Evolutionary conservation across 2,888 invertebrate genomes (phyloP).

Genomic region (Emmelina monodactyla): DNA sequence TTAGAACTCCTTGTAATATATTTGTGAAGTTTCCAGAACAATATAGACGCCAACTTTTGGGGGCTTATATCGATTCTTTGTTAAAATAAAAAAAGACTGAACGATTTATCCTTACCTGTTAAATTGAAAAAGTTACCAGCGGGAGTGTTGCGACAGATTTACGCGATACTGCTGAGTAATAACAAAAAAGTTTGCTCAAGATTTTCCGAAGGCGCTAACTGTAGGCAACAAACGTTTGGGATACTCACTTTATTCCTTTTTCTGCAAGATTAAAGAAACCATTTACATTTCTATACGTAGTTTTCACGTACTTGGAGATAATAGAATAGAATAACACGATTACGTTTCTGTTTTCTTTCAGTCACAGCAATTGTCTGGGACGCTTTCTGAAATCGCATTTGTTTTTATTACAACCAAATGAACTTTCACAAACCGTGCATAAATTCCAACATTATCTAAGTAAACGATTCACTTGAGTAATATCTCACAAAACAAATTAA

Average conservation of each 20-base stretch:
- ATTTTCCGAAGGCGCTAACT: slow-evolving; percentile 19
- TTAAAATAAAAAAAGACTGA: slow-evolving; percentile 64
- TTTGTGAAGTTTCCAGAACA: slow-evolving; percentile 43
- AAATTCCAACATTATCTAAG: too few species aligned
- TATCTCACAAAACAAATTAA: too few species aligned
- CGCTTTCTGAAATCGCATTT: too few species aligned
- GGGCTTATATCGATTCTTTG: slow-evolving; percentile 60
- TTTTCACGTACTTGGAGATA: too few species aligned
- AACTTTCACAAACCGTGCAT: too few species aligned
- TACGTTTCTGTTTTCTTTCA: too few species aligned
- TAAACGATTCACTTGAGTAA: too few species aligned
- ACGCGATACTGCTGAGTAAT: slow-evolving; percentile 59
- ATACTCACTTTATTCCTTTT: neutral
- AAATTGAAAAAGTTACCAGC: slow-evolving; percentile 64
- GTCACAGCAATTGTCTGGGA: too few species aligned
- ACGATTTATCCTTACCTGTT: slow-evolving; percentile 66
- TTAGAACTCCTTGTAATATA: slow-evolving; percentile 29
- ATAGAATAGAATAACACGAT: too few species aligned
- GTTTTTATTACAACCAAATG: too few species aligned
- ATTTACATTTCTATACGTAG: too few species aligned
- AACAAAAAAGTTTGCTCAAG: slow-evolving; percentile 58
- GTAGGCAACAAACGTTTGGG: slow-evolving; percentile 10
- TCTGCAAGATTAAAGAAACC: too few species aligned
- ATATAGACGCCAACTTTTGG: slow-evolving; percentile 40
- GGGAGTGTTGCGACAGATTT: slow-evolving; percentile 60